Conservation (phyloP, 2,113 vertebrate species). For the Zosterops pallidus region DNA sequence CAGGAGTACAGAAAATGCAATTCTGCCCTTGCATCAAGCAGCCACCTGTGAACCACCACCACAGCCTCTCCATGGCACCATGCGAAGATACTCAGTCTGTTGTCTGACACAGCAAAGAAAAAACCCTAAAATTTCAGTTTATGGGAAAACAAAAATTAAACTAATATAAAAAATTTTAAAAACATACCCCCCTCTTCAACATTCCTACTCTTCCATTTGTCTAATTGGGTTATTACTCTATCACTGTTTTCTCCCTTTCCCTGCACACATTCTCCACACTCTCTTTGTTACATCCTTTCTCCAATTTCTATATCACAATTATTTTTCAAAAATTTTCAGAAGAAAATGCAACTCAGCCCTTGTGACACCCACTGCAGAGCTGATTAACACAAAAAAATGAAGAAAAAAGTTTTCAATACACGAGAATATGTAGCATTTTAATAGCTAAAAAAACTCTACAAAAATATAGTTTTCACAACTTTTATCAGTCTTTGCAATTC, state of each 20-base stretch:
- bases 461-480: background rate
- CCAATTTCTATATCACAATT: background rate
- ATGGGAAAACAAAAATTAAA: background rate
- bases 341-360: background rate
- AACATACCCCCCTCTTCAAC: rapidly evolving
- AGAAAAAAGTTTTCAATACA: background rate
- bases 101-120: background rate
- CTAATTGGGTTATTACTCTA: background rate
- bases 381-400: background rate
- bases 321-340: background rate
- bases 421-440: background rate
- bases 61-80: background rate
- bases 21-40: background rate
- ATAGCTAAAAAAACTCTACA: background rate
- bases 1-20: background rate
- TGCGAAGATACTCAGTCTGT: background rate
- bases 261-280: background rate
- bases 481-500: background rate
- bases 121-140: background rate
- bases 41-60: background rate
- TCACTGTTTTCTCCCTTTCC: background rate
- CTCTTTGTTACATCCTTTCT: background rate
- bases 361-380: background rate
- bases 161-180: background rate
- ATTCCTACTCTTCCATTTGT: background rate